These are phyloP conservation scores for Pantherophis guttatus DNA, from an alignment of 2,113 vertebrate genomes.

Conservation along the genomic window DNA sequence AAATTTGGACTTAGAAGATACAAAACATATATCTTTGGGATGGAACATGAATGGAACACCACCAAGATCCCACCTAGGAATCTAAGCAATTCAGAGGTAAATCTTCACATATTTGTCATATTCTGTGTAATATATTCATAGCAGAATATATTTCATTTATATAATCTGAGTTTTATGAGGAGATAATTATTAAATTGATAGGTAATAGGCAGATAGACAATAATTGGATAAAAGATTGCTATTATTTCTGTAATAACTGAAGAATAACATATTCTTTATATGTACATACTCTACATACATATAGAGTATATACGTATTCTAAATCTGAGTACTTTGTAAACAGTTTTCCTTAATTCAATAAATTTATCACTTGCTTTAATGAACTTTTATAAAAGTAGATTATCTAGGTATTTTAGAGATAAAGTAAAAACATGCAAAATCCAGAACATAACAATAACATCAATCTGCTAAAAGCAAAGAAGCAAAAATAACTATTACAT, in stretches of 20 bases:
- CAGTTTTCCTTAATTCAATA: neutral
- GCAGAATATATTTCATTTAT: neutral
- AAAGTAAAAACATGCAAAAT: neutral
- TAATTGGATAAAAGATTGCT: neutral
- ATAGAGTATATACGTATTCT: neutral
- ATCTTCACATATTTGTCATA: neutral
- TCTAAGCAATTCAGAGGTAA: neutral
- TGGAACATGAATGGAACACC: neutral
- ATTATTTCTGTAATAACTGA: neutral
- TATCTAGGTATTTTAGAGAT: neutral
- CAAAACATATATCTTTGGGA: neutral
- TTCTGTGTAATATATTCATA: neutral
- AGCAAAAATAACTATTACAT: neutral
- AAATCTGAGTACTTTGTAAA: neutral
- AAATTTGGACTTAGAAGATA: neutral
- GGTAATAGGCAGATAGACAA: too few relatives aligned
- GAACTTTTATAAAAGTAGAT: neutral
- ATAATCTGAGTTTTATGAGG: neutral
- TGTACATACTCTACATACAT: too few relatives aligned
- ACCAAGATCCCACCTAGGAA: neutral
- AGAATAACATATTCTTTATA: neutral
- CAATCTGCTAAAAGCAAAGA: neutral
- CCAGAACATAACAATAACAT: neutral
- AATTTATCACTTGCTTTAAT: neutral
- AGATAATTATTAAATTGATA: neutral